Percentiles rank a stretch among this genome's conserved stretches.
Evolutionary conservation across 2,888 invertebrate species (phyloP).

Genomic region (Polydrusus tereticollis): DNA sequence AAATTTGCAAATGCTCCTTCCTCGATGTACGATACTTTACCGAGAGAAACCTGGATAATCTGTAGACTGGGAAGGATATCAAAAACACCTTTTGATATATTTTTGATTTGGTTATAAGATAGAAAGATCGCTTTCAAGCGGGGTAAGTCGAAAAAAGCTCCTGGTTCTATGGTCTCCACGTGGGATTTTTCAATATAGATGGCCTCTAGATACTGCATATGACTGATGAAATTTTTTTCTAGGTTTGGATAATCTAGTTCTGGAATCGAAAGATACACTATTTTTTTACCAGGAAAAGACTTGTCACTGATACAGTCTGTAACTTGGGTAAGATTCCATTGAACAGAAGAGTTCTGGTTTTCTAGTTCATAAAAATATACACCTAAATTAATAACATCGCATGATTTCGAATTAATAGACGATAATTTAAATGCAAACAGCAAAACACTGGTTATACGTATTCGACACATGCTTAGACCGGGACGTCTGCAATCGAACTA

Average conservation of each 20-base stretch:
- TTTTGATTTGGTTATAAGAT: neutral
- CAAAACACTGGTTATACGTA: no score
- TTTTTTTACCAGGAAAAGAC: no score
- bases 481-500: no score
- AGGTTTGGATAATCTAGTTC: neutral
- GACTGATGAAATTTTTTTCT: neutral
- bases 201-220: neutral
- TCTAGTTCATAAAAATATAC: no score
- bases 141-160: neutral
- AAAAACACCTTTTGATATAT: neutral
- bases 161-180: neutral
- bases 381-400: no score
- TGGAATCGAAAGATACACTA: no score
- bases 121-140: neutral
- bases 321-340: no score
- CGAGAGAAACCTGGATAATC: neutral
- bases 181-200: neutral
- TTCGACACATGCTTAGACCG: no score
- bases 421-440: no score
- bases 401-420: no score
- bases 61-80: neutral
- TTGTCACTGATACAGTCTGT: no score
- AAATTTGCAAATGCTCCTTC: neutral
- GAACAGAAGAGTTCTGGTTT: no score
- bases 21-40: neutral